These are phyloP conservation scores for Syritta pipiens DNA, from an alignment of 2,888 invertebrate genomes.

Conservation along the genomic window DNA sequence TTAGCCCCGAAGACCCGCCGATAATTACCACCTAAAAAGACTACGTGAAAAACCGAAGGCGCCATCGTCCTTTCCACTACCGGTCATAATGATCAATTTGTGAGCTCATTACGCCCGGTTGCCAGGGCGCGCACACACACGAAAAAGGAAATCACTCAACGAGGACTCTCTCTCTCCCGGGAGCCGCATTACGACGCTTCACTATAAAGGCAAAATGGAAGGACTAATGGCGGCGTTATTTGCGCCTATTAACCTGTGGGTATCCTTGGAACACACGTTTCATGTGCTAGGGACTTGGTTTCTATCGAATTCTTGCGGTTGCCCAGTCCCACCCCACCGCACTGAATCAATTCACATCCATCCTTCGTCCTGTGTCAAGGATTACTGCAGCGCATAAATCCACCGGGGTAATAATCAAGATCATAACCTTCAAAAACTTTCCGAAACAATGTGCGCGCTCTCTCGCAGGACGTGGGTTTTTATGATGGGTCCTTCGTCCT, in stretches of 20 bases:
- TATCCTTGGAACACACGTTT: slow-evolving; percentile 37
- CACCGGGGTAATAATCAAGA: slow-evolving; percentile 54
- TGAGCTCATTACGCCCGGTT: slow-evolving; percentile 50
- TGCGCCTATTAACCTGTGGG: slow-evolving; percentile 53
- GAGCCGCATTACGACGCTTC: slow-evolving; percentile 28
- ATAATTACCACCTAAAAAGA: slow-evolving; percentile 38
- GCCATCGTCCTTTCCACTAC: slow-evolving; percentile 4
- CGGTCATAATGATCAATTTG: slow-evolving; percentile 56
- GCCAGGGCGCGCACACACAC: slow-evolving; percentile 10
- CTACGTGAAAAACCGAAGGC: slow-evolving; percentile 15
- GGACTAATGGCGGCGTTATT: slow-evolving; percentile 58
- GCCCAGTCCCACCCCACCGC: not conserved
- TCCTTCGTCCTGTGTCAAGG: slow-evolving; percentile 26
- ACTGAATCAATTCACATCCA: not conserved
- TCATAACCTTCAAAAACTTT: slow-evolving; percentile 46
- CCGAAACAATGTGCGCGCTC: slow-evolving; percentile 24
- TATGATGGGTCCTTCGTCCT: no score
- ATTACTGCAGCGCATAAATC: slow-evolving; percentile 44
- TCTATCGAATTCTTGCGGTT: slow-evolving; percentile 9
- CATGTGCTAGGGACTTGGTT: not conserved
- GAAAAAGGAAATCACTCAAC: slow-evolving; percentile 14
- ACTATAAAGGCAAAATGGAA: slow-evolving; percentile 50
- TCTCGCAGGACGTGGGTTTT: slow-evolving; percentile 4
- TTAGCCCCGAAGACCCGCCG: not conserved
- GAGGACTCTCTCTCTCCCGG: slow-evolving; percentile 8